Base-by-base conservation (phyloP, 23 tunicate species). In the Corella eumyota region DNA sequence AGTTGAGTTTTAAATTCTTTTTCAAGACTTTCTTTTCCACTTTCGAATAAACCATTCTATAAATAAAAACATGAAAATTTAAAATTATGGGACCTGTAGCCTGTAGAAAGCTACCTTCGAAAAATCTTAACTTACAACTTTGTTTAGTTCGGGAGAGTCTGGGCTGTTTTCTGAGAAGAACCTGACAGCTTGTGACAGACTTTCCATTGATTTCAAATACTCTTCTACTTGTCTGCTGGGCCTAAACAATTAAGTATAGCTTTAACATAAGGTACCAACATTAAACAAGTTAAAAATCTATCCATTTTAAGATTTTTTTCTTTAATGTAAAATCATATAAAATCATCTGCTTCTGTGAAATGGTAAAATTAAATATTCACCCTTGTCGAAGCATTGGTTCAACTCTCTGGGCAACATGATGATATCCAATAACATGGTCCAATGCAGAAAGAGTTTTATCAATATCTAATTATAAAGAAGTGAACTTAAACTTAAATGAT, bases 81-180 rank as follows among this genome's bases (percentile, higher is more conserved):
- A n/a, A n/a, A n/a, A n/a, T n/a, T 9, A 40, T 40, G 15, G 48
- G 15, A 40, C 11, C 15, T 40, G 48, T 40, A 40, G 11, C 13
- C 15, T 40, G 15, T 40, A 40, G 48, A 11, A 9, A 15, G 15
- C 11, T 11, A 15, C 15, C 11, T 15, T 9, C 11, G 15, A 40
- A 23, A 60, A 63, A 24, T 32, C 4, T 36, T 15, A 0, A 1
- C 72, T 60, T 58, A 82, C 76, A 61, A 93, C 99, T 24, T 62
- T 74, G 51, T 93, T 85, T 21, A 93, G 58, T 70, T 93, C 99
- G 0, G 90, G 95, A 40, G 90, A 77, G 67, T 75, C 99, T 23
- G 99, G 99, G 45, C 78, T 93, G 65, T 93, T 93, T 68, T 84
- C 88, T 2, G 81, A 69, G 57, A 93, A 93, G 60, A 93, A 93